These are phyloP conservation scores for Puma concolor DNA, from an alignment of 2,113 vertebrate species.

Conservation along the genomic window DNA sequence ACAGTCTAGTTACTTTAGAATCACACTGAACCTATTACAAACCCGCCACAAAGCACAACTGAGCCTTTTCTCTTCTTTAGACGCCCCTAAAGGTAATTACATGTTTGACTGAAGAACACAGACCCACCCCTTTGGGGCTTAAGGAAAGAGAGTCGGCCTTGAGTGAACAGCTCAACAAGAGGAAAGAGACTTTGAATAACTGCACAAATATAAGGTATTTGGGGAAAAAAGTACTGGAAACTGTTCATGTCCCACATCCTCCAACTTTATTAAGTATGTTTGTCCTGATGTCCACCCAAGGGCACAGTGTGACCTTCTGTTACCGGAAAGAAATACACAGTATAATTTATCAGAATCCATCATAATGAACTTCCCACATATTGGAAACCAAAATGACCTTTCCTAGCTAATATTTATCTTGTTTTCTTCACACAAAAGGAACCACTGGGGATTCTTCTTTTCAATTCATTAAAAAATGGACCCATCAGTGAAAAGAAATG, in stretches of 20 bases:
- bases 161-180: neutral
- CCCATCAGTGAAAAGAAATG: constrained; percentile 39
- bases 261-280: constrained; percentile 75
- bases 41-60: neutral
- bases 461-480: constrained; percentile 58
- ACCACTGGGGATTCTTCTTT: constrained; percentile 67
- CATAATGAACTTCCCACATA: constrained; percentile 67
- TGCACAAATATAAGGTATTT: neutral
- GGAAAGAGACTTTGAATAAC: neutral
- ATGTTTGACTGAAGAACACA: neutral
- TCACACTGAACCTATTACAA: neutral
- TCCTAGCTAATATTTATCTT: constrained; percentile 67
- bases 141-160: neutral
- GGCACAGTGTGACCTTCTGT: constrained; percentile 86
- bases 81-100: neutral
- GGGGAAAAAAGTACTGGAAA: neutral
- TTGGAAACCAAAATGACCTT: constrained; percentile 67
- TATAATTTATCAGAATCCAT: constrained; percentile 73
- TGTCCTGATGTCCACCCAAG: constrained; percentile 84
- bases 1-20: neutral
- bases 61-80: neutral
- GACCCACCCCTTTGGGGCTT: neutral
- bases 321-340: constrained; percentile 71
- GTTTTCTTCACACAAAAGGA: constrained; percentile 67
- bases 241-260: constrained; percentile 47